Conservation (phyloP, 2,113 vertebrate species). For the Callocephalon fimbriatum region DNA sequence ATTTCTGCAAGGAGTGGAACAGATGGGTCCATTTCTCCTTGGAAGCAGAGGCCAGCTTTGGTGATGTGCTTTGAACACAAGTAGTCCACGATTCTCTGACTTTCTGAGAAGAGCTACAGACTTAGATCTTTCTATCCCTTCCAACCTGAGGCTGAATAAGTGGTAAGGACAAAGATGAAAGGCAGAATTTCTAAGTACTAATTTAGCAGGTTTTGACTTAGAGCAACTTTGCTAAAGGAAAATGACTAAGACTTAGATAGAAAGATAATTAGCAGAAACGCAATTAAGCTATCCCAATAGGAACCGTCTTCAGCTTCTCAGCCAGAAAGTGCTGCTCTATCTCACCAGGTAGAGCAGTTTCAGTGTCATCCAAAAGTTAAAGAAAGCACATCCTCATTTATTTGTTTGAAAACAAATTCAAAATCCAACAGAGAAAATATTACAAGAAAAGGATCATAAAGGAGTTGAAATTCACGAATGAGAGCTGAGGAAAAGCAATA, state of each 20-base stretch:
- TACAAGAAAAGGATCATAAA: not conserved
- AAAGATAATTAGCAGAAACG: conserved; percentile 56
- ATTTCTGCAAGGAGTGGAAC: not conserved
- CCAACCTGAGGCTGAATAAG: not conserved
- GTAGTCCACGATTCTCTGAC: not conserved
- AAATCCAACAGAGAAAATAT: conserved; percentile 13
- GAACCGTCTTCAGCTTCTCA: conserved; percentile 1
- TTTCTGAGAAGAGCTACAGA: not conserved
- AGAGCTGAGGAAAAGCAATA: not conserved
- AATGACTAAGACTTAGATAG: conserved; percentile 41
- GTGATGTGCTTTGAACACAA: not conserved
- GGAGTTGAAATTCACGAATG: not conserved
- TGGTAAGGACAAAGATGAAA: not conserved
- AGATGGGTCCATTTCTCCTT: not conserved
- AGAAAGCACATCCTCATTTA: conserved; percentile 13
- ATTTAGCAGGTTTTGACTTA: conserved; percentile 40
- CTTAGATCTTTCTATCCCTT: not conserved
- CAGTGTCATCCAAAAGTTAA: conserved; percentile 33
- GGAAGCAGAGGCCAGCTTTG: not conserved
- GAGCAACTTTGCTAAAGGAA: conserved; percentile 25
- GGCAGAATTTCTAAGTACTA: conserved; percentile 19
- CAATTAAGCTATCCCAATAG: conserved; percentile 68
- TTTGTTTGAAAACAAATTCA: conserved; percentile 58
- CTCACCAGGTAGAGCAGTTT: conserved; percentile 23
- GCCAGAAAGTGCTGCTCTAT: conserved; percentile 1